These are phyloP conservation scores for Plagodis dolabraria DNA, from an alignment of 2,888 invertebrate species.

Conservation along the genomic window DNA sequence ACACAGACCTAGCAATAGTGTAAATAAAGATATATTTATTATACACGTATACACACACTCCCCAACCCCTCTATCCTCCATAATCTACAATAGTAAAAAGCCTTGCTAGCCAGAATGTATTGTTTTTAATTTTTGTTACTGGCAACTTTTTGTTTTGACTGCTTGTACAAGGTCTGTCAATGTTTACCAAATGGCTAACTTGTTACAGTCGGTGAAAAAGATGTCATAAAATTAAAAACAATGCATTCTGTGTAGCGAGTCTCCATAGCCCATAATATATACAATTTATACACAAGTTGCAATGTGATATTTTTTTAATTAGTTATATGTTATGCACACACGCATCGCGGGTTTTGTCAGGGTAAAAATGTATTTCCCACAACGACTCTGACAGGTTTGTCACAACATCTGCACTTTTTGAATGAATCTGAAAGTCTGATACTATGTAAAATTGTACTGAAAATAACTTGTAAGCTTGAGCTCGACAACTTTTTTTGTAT, in stretches of 20 bases:
- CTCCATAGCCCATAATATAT: slow-evolving; percentile 73
- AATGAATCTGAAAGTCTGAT: slow-evolving; percentile 57
- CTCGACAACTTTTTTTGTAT: slow-evolving; percentile 8
- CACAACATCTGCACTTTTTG: slow-evolving; percentile 57
- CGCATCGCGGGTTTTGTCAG: slow-evolving; percentile 51
- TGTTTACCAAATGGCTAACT: slow-evolving; percentile 4
- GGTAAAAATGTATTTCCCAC: slow-evolving; percentile 45
- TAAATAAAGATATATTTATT: slow-evolving; percentile 69
- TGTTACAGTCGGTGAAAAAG: neutral
- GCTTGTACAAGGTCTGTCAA: neutral
- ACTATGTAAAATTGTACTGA: slow-evolving; percentile 27
- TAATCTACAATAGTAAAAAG: slow-evolving; percentile 76
- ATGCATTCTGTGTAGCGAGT: slow-evolving; percentile 55
- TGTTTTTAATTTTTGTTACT: slow-evolving; percentile 44
- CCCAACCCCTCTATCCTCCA: slow-evolving; percentile 71
- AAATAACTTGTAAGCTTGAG: slow-evolving; percentile 16
- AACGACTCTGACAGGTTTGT: slow-evolving; percentile 58
- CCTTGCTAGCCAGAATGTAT: slow-evolving; percentile 54
- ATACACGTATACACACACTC: slow-evolving; percentile 66
- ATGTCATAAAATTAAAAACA: slow-evolving; percentile 41
- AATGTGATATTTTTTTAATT: slow-evolving; percentile 71
- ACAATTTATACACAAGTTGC: slow-evolving; percentile 74
- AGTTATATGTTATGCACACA: slow-evolving; percentile 53
- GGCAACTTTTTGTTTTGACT: slow-evolving; percentile 9
- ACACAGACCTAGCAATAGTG: slow-evolving; percentile 62